A percentile compares a stretch with the other conserved stretches of the same genome.
Evolutionary conservation across 2,888 invertebrate genomes (phyloP).

Genomic region (Idaea dimidiata): DNA sequence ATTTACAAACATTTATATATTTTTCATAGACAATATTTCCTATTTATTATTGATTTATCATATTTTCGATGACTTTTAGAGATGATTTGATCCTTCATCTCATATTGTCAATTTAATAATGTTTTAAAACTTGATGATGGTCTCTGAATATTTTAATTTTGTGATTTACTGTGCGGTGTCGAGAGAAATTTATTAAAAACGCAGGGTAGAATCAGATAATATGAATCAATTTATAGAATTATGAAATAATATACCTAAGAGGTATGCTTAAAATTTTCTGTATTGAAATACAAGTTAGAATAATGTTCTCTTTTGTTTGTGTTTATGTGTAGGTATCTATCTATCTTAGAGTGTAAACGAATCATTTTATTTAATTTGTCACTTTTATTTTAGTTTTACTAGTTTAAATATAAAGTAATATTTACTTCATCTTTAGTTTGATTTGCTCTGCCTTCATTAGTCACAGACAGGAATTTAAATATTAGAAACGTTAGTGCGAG

Average conservation of each 20-base stretch:
- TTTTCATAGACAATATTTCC: slow-evolving; percentile 68
- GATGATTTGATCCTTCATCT: slow-evolving; percentile 55
- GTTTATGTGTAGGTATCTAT: not conserved
- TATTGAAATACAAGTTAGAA: not conserved
- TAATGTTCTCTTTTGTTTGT: not conserved
- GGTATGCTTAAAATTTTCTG: slow-evolving; percentile 6
- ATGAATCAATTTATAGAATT: slow-evolving; percentile 39
- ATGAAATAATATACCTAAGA: slow-evolving; percentile 14
- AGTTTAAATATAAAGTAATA: too few species aligned
- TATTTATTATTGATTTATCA: slow-evolving; percentile 35
- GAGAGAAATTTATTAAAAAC: slow-evolving; percentile 50
- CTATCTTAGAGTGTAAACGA: not conserved
- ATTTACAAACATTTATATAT: slow-evolving; percentile 53
- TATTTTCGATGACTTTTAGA: slow-evolving; percentile 68
- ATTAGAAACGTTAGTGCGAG: not conserved
- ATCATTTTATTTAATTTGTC: not conserved
- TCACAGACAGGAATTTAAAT: not conserved
- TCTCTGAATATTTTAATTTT: slow-evolving; percentile 19
- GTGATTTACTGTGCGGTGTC: slow-evolving; percentile 17
- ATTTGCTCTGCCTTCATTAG: not conserved
- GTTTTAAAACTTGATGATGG: slow-evolving; percentile 41
- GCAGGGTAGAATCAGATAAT: slow-evolving; percentile 69
- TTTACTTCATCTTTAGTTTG: not conserved
- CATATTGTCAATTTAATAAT: slow-evolving; percentile 65
- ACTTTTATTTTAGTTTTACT: not conserved